Evolutionary conservation across 2,797 vertebrate species (phyloP).

Genomic region (Remorina albescens): DNA sequence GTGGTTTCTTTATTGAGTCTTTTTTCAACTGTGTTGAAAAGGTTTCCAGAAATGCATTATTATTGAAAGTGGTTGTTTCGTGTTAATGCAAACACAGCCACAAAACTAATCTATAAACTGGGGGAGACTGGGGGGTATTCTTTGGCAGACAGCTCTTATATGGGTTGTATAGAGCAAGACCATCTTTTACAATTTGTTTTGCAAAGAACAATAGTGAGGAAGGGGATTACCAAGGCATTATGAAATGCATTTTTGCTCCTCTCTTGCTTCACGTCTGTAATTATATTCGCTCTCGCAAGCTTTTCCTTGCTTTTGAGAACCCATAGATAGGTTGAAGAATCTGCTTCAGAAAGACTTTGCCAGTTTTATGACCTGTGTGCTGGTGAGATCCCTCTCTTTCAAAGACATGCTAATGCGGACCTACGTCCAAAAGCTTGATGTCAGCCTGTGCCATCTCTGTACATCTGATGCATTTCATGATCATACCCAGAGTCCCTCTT

Average conservation of each 20-base stretch:
- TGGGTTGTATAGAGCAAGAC: background rate
- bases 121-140: background rate
- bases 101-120: background rate
- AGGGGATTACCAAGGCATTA: conserved; percentile 7
- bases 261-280: conserved; percentile 16
- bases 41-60: no score
- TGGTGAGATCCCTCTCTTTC: conserved; percentile 54
- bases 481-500: conserved; percentile 72
- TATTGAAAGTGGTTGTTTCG: background rate
- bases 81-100: background rate
- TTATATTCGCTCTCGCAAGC: conserved; percentile 33
- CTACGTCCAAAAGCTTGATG: conserved; percentile 65
- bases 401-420: conserved; percentile 76
- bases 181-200: background rate
- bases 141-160: background rate
- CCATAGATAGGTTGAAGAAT: conserved; percentile 42
- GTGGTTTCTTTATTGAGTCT: background rate
- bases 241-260: conserved; percentile 17
- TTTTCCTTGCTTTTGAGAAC: conserved; percentile 48
- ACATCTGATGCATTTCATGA: conserved; percentile 72
- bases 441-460: conserved; percentile 59
- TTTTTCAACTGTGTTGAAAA: background rate
- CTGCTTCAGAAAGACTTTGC: conserved; percentile 45
- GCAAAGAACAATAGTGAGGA: conserved; percentile 17
- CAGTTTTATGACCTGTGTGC: conserved; percentile 46